Evolutionary conservation across 1,140 invertebrate genomes (phyloP).

Genomic region (Drosophila mauritiana): DNA sequence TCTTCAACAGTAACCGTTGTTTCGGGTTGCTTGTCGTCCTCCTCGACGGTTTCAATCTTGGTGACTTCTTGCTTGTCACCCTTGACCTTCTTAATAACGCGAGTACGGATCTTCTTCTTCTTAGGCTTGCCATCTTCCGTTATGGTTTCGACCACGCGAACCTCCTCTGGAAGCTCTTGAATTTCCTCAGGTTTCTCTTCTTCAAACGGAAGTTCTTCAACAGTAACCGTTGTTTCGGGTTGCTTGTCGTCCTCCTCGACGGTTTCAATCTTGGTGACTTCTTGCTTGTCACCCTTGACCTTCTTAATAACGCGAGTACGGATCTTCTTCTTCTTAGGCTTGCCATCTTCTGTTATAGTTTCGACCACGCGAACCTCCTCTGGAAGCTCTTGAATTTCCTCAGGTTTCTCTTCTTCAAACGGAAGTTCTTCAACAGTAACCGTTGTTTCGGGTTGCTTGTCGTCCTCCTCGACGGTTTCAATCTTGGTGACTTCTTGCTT

Average conservation of each 20-base stretch:
- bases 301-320: constrained; percentile 1
- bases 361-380: constrained; percentile 3
- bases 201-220: neutral
- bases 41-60: constrained; percentile 4
- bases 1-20: neutral
- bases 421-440: neutral
- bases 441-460: neutral
- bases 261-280: constrained; percentile 7
- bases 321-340: constrained; percentile 1
- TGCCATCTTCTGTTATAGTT: neutral
- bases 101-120: constrained; percentile 12
- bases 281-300: constrained; percentile 7
- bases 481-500: constrained; percentile 6
- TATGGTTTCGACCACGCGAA: neutral
- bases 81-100: constrained; percentile 4
- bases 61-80: constrained; percentile 6
- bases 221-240: neutral
- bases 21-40: constrained; percentile 2
- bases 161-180: constrained; percentile 6
- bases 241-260: constrained; percentile 7
- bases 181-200: neutral
- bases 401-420: neutral
- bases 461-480: constrained; percentile 7
- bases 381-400: constrained; percentile 4
- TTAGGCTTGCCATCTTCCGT: constrained; percentile 4